Conservation (phyloP, 2,113 vertebrate genomes). For the Mormyrus lacerda region DNA sequence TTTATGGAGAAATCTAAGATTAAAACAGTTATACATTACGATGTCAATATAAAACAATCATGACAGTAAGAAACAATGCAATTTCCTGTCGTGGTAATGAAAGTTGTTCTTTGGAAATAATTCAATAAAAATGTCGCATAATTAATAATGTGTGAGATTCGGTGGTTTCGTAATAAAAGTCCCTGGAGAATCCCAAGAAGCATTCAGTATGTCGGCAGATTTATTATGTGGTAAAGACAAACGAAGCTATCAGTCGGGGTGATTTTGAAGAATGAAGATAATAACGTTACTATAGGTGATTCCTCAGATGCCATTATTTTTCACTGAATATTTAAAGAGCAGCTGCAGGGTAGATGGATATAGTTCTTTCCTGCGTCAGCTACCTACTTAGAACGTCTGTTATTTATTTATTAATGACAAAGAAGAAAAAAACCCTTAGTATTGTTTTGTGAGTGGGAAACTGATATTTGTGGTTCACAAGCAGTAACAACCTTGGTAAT, state of each 20-base stretch:
- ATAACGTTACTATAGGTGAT: slow-evolving; percentile 98
- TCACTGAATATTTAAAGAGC: slow-evolving; percentile 99
- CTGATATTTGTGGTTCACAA: slow-evolving; percentile 28
- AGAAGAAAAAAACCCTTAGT: slow-evolving; percentile 20
- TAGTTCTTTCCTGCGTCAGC: slow-evolving; percentile 65
- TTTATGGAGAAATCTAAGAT: background rate
- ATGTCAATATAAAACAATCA: background rate
- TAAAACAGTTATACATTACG: background rate
- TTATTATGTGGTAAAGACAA: slow-evolving; percentile 84
- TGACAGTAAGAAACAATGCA: background rate
- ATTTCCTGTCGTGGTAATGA: background rate
- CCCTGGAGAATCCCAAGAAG: slow-evolving; percentile 48
- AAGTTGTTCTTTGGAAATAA: background rate
- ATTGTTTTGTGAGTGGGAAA: slow-evolving; percentile 23
- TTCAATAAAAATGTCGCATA: background rate
- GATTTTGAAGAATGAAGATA: slow-evolving; percentile 99
- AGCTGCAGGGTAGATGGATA: slow-evolving; percentile 92
- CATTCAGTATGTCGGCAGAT: slow-evolving; percentile 66
- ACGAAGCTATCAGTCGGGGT: slow-evolving; percentile 86
- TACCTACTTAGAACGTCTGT: slow-evolving; percentile 65
- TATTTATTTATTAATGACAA: slow-evolving; percentile 70
- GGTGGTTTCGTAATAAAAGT: slow-evolving; percentile 39
- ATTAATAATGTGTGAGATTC: slow-evolving; percentile 7
- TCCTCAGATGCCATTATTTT: slow-evolving; percentile 96
- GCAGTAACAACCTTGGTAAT: background rate